A percentile compares a stretch with the other conserved stretches of the same genome.
Conservation (phyloP, 2,797 vertebrate species). For the Lagodon rhomboides region DNA sequence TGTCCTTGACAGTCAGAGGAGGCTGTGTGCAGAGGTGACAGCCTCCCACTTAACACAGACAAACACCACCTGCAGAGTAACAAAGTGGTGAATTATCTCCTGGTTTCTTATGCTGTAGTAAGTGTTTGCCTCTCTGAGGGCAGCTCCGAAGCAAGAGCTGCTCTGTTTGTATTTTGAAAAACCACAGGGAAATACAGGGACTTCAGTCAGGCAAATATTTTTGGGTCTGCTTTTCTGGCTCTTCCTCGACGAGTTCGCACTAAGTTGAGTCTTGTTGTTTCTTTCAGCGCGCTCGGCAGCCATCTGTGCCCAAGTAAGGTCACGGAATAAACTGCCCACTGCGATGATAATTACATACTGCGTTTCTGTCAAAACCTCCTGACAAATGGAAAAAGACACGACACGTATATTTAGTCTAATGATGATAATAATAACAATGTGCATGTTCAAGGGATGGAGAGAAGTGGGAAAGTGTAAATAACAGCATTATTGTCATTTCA, state of each 20-base stretch:
- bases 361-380: conserved; percentile 34
- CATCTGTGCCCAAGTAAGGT: conserved; percentile 10
- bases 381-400: conserved; percentile 33
- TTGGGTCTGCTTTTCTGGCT: conserved; percentile 6
- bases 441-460: conserved; percentile 47
- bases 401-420: conserved; percentile 37
- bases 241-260: conserved; percentile 9
- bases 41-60: conserved; percentile 53
- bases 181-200: not conserved
- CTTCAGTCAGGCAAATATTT: conserved; percentile 15
- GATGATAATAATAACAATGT: conserved; percentile 30
- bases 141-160: conserved; percentile 21
- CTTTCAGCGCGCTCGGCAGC: conserved; percentile 3
- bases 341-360: conserved; percentile 30
- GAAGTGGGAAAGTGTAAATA: conserved; percentile 69
- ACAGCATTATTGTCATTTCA: conserved; percentile 69
- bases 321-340: conserved; percentile 10
- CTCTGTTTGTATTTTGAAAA: conserved; percentile 20
- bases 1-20: conserved; percentile 49
- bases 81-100: conserved; percentile 52
- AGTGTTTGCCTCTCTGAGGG: conserved; percentile 15
- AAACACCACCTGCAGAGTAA: conserved; percentile 51
- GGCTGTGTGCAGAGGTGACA: conserved; percentile 43
- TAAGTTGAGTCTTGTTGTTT: conserved; percentile 11
- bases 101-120: conserved; percentile 7